Conservation (phyloP, 2,113 vertebrate species). For the Mustela lutreola region DNA sequence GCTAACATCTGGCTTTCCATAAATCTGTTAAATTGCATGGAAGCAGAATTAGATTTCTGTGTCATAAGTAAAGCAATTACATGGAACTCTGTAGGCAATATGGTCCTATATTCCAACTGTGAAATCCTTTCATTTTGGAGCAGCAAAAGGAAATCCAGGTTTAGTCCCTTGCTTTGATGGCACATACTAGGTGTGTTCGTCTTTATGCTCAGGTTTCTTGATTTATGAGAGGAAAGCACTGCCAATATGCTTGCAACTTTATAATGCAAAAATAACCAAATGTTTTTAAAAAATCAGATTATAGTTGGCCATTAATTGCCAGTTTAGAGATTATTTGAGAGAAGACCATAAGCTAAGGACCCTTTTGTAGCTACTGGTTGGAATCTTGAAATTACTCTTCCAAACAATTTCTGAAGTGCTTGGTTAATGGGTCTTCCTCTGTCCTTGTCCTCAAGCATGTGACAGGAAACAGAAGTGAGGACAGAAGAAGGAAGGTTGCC, state of each 20-base stretch:
- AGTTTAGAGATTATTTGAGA: slow-evolving; percentile 34
- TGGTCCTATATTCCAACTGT: slow-evolving; percentile 81
- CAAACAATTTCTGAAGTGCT: not conserved
- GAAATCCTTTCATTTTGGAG: slow-evolving; percentile 82
- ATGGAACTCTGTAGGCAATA: slow-evolving; percentile 84
- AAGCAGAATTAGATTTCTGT: slow-evolving; percentile 88
- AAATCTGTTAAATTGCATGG: slow-evolving; percentile 90
- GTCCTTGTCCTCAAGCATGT: not conserved
- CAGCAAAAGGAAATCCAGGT: slow-evolving; percentile 62
- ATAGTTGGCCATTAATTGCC: not conserved
- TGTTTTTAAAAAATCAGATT: not conserved
- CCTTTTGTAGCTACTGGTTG: not conserved
- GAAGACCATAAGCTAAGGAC: not conserved
- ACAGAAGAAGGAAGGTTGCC: not conserved
- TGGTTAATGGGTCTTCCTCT: not conserved
- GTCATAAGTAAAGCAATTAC: slow-evolving; percentile 89
- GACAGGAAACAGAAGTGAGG: not conserved
- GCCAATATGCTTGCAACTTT: slow-evolving; percentile 3
- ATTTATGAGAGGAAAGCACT: slow-evolving; percentile 1
- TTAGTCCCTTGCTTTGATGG: slow-evolving; percentile 52
- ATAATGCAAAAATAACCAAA: not conserved
- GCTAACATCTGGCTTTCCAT: slow-evolving; percentile 91
- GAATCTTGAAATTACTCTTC: slow-evolving; percentile 19
- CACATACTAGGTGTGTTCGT: not conserved
- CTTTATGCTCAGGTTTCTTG: slow-evolving; percentile 5